Base-by-base conservation (phyloP, 2,888 invertebrate genomes). In the Eupithecia centaureata region DNA sequence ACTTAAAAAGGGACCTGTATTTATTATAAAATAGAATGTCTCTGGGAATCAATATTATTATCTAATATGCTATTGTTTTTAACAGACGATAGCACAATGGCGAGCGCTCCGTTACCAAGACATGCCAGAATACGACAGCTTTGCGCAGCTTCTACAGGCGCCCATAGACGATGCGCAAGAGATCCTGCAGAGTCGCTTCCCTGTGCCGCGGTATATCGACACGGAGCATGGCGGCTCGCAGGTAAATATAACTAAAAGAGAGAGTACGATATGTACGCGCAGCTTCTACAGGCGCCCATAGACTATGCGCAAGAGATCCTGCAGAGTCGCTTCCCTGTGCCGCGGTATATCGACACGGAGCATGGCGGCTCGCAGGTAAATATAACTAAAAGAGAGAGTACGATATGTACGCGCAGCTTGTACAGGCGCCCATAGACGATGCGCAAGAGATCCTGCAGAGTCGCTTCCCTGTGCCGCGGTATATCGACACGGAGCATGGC, bases 211-310 rank as follows among this genome's bases (percentile, higher is more conserved):
- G 65, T 99, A 99, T 87, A 99, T 99, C 77, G 99, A 99, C 87
- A 99, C 99, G 0, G 99, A 99, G 86, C 98, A 99, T 82, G 99
- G 99, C n/a, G 99, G 99, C 13, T 99, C 99, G 1, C 99, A 99
- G 91, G 92, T 83, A 63, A 99, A 42, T 42, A n/a, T 38, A 38
- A 38, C 35, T 15, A 15, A 35, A 35, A 35, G 5, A 35, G 15
- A 2, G 5, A 33, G 33, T 99, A 99, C 88, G 99, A 98, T 85
- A 98, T 98, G 88, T 99, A 99, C 93, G 97, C 97, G 77, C 99
- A 99, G 85, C 93, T 99, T 67, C 94, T 99, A 57, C 96, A 98
- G 76, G 99, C 99, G 5, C 99, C 99, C 0, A 95, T 98, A 0
- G 98, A 98, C 86, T 99, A 99, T 91, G 99, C 99, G 15, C 97